Evolutionary conservation across 92 coral and sea anemone genomes (phyloP), one percentile per base, ranked within the genome.

Genomic region (Muricea muricata): DNA sequence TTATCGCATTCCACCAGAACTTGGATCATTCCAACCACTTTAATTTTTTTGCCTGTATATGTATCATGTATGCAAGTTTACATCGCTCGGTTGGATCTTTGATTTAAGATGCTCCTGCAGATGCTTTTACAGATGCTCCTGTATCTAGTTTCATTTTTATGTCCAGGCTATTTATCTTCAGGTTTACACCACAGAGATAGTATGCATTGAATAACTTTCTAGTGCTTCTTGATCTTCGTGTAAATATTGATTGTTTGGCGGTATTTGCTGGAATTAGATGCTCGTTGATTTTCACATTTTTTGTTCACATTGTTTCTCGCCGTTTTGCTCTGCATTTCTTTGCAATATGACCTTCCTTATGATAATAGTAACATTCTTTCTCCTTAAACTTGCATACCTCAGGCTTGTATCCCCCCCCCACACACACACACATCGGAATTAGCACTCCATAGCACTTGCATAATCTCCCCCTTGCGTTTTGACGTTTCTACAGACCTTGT

Each of bases 381-480:
- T 83, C 87, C 45, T 78, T 86, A 28, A 86, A 91, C 31, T 73
- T 67, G 75, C 96, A 85, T 33, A 63, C 20, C 30, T 31, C 71
- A 2, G 87, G 87, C 66, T 76, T 75, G 57, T 93, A 84, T 50
- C 78, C 68, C 26, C 74, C 89, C 0, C 88, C n/a, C n/a, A n/a
- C n/a, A n/a, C n/a, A n/a, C n/a, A n/a, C n/a, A n/a, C 90, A 70
- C 91, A 89, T 20, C 91, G 85, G 47, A 65, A 86, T n/a, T n/a
- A n/a, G n/a, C 34, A n/a, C n/a, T n/a, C n/a, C n/a, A n/a, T n/a
- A n/a, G n/a, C n/a, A n/a, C n/a, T n/a, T n/a, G 90, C 87, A 30
- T 58, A 3, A 47, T 87, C 24, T 20, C 28, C 41, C 35, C 13
- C 41, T 9, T 33, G 24, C 9, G 28, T 9, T 8, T 65, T 65